Base-by-base conservation (phyloP, 2,797 vertebrate genomes). In the Diceros bicornis region DNA sequence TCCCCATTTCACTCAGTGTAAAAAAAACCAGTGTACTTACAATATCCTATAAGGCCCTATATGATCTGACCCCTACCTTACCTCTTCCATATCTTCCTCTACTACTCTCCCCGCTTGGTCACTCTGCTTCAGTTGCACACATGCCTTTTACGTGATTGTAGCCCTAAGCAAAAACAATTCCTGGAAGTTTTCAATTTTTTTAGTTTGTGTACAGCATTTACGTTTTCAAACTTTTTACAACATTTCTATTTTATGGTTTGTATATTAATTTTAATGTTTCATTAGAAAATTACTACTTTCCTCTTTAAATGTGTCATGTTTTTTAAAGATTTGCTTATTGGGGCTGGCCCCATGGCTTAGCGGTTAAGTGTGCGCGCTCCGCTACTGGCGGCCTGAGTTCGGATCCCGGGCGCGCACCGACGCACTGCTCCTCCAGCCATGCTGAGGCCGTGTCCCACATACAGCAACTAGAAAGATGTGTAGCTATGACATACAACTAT, bases 251-350 rank as follows among this genome's bases (percentile, higher is more conserved):
- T 52, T 94, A 25, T 83, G 87, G 27, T 88, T 83, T 97, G 61
- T 90, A 94, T 88, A 47, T 77, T 59, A 52, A 89, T 77, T 74
- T n/a, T 66, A 84, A 78, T 88, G 47, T 96, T 71, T 83, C 10
- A 27, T 83, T 34, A 71, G 34, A 72, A 83, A 57, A 88, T 61
- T 50, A 44, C 16, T 61, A 61, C 62, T 68, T 87, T 78, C 44
- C 32, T 84, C 7, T 88, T 72, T 87, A 69, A 87, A 55, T 57
- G 6, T 41, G 32, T 55, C 16, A 12, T 23, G 18, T 47, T 89
- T 92, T 69, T 34, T 9, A 16, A 82, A 64, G 41, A 47, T 87
- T 85, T 81, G 11, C 61, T 77, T 82, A 9, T 52, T 95, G 6
- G 52, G n/a, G n/a, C n/a, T n/a, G n/a, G n/a, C n/a, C n/a, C n/a